A percentile compares a stretch with the other conserved stretches of the same genome.
These are phyloP conservation scores for Diplosoma virens DNA, from an alignment of 23 tunicate genomes.

Conservation along the genomic window DNA sequence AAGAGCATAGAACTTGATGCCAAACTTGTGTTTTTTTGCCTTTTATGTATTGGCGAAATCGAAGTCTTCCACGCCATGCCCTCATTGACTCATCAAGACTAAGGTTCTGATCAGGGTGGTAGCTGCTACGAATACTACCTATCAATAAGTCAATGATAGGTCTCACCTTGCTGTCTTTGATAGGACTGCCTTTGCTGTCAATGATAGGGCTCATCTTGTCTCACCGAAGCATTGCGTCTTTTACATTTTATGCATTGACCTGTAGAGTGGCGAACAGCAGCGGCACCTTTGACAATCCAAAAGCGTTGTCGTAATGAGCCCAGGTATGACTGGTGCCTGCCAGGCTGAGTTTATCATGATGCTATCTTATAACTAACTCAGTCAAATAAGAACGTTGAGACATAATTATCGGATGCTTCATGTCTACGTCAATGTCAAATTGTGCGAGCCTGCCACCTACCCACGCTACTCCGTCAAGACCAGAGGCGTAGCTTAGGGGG, in stretches of 20 bases:
- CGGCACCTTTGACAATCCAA: background rate
- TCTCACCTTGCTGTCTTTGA: too few species aligned
- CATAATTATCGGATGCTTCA: background rate
- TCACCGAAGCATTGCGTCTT: background rate
- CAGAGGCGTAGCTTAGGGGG: too few species aligned
- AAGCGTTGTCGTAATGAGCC: background rate
- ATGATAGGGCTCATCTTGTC: too few species aligned
- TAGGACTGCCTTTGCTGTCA: too few species aligned
- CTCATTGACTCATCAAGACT: too few species aligned
- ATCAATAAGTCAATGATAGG: too few species aligned
- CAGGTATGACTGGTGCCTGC: background rate
- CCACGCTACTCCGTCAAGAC: background rate
- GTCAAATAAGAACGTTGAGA: background rate
- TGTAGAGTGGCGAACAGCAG: background rate
- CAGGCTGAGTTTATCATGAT: background rate
- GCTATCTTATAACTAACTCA: background rate
- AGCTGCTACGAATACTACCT: too few species aligned
- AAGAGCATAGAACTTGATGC: too few species aligned
- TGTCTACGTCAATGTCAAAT: background rate
- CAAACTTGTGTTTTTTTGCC: too few species aligned
- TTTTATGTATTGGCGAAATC: too few species aligned
- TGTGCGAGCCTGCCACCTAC: background rate
- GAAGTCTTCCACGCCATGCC: too few species aligned
- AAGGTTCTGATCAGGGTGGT: too few species aligned
- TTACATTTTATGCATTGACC: constrained; percentile 6